Conservation (phyloP, 1,140 invertebrate genomes). For the Linepithema humile region DNA sequence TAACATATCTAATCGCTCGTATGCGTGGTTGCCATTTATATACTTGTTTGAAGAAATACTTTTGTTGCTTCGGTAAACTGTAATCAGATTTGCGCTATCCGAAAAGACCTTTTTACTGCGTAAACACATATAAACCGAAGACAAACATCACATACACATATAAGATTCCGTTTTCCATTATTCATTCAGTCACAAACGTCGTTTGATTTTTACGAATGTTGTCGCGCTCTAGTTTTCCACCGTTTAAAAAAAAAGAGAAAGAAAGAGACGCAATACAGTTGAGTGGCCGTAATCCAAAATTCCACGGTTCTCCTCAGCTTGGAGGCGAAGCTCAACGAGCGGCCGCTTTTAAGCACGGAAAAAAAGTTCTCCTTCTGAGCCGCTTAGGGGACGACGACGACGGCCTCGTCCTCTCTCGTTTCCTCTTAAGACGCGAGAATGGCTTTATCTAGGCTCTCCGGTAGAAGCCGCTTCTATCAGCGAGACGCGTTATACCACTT, state of each 20-base stretch:
- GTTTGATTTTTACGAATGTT: neutral
- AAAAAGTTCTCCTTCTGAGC: slow-evolving; percentile 60
- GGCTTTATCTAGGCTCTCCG: slow-evolving; percentile 58
- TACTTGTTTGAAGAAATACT: neutral
- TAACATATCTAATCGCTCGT: neutral
- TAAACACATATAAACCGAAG: neutral
- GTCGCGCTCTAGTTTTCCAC: neutral
- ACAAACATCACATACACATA: no score
- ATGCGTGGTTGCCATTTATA: neutral
- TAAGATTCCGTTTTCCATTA: no score
- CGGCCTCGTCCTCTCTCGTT: slow-evolving; percentile 27
- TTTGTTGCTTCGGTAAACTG: neutral
- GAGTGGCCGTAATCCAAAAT: slow-evolving; percentile 65
- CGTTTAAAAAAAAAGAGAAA: neutral
- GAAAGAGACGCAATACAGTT: slow-evolving; percentile 27
- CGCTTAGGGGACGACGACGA: slow-evolving; percentile 57
- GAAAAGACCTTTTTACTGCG: neutral
- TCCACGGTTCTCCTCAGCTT: slow-evolving; percentile 41
- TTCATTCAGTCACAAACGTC: no score
- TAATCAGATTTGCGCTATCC: neutral
- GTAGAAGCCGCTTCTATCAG: slow-evolving; percentile 56
- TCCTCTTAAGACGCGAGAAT: slow-evolving; percentile 36
- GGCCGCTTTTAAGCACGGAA: slow-evolving; percentile 46
- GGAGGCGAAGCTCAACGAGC: slow-evolving; percentile 42
- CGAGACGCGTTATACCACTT: slow-evolving; percentile 61